Percentiles rank a stretch among this genome's conserved stretches.
phyloP scores from a whole-genome alignment of 2,113 vertebrate species.

The Calyptommatus sinebrachiatus region DNA sequence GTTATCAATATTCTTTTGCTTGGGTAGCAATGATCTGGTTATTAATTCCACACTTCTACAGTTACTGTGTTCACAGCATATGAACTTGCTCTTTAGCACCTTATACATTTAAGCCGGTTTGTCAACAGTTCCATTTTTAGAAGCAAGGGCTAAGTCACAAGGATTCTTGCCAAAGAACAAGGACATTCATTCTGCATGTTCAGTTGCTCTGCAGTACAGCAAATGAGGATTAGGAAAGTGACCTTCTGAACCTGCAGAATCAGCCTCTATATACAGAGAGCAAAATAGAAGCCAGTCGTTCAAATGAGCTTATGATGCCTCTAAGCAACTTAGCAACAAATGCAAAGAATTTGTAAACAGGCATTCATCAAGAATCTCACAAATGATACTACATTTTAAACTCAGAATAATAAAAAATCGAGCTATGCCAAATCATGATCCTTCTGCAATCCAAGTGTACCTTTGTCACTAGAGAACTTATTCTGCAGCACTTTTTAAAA shows the following conservation, averaged over 20 bases:
- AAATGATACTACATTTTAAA: slow-evolving; percentile 31
- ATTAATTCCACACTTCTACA: background rate
- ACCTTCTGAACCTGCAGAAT: background rate
- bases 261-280: background rate
- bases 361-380: slow-evolving; percentile 32
- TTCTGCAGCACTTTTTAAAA: background rate
- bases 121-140: slow-evolving; percentile 13
- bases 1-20: background rate
- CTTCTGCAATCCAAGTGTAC: slow-evolving; percentile 19
- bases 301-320: slow-evolving; percentile 1
- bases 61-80: background rate
- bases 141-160: background rate
- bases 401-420: slow-evolving; percentile 30
- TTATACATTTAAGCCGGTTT: background rate
- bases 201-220: background rate
- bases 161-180: background rate
- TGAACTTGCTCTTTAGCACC: background rate
- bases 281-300: background rate
- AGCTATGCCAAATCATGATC: slow-evolving; percentile 23
- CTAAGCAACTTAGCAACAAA: slow-evolving; percentile 17
- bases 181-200: accelerated
- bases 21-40: background rate
- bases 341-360: background rate
- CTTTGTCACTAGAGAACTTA: background rate
- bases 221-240: background rate